Conservation (phyloP, 2,888 invertebrate genomes). For the Platycnemis pennipes region DNA sequence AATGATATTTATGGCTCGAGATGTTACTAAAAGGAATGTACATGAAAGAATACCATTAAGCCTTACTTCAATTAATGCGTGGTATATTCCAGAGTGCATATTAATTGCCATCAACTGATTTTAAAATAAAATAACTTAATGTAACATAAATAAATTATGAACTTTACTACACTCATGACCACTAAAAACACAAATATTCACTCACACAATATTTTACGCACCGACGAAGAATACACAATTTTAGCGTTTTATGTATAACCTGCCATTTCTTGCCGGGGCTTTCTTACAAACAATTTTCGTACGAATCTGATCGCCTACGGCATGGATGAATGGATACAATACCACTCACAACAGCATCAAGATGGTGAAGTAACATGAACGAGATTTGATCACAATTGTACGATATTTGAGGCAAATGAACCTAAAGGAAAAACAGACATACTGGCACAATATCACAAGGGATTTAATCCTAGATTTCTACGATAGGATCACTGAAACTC, state of each 20-base stretch:
- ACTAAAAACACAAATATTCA: not conserved
- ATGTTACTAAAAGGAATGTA: too few relatives aligned
- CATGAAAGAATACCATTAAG: too few relatives aligned
- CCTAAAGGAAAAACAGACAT: not conserved
- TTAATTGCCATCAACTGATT: not conserved
- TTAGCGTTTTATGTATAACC: not conserved
- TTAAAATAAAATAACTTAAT: too few relatives aligned
- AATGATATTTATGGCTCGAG: too few relatives aligned
- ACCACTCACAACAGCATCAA: not conserved
- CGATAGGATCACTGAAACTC: not conserved
- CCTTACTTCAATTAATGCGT: not conserved
- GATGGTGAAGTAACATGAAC: not conserved
- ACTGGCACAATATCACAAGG: too few relatives aligned
- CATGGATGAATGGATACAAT: too few relatives aligned
- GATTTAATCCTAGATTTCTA: not conserved
- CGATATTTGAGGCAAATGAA: not conserved
- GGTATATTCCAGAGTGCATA: not conserved
- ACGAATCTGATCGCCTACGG: not conserved
- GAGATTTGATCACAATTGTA: not conserved
- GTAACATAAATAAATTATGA: not conserved
- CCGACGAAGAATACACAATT: not conserved
- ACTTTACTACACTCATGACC: not conserved
- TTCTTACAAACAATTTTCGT: not conserved
- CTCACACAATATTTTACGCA: not conserved
- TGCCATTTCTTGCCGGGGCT: not conserved